Evolutionary conservation across 2,113 vertebrate genomes (phyloP).

Genomic region (Semnopithecus entellus): DNA sequence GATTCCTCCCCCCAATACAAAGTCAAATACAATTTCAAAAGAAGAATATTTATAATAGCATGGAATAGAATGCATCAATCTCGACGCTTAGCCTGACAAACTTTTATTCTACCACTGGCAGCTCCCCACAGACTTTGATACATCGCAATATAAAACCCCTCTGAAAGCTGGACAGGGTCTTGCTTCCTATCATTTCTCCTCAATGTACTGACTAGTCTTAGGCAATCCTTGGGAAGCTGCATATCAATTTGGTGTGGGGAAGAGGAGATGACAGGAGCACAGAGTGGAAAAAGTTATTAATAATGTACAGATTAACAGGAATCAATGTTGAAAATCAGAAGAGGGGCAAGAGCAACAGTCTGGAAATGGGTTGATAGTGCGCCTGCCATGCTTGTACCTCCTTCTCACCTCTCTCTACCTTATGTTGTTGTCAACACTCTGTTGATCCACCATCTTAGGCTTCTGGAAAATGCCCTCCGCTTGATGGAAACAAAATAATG

Average conservation of each 20-base stretch:
- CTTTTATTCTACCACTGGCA: background rate
- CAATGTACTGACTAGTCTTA: background rate
- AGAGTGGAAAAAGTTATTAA: background rate
- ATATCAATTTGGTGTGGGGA: background rate
- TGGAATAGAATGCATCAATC: constrained; percentile 37
- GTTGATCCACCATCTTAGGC: background rate
- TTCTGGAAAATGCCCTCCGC: background rate
- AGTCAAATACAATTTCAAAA: constrained; percentile 59
- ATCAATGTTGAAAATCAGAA: background rate
- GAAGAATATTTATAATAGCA: constrained; percentile 52
- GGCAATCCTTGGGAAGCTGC: background rate
- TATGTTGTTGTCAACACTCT: background rate
- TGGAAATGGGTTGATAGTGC: background rate
- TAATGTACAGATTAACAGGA: background rate
- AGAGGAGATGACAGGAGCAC: background rate
- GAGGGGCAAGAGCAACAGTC: background rate
- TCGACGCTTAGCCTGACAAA: constrained; percentile 30
- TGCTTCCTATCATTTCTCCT: background rate
- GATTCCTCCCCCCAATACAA: background rate
- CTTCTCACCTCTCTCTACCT: background rate
- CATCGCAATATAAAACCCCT: constrained; percentile 1
- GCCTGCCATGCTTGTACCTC: accelerated
- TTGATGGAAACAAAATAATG: background rate
- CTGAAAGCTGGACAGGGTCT: background rate
- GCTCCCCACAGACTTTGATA: background rate